Evolutionary conservation across 2,797 vertebrate genomes (phyloP), one percentile per base, ranked within the genome.

Genomic region (Smutsia gigantea): DNA sequence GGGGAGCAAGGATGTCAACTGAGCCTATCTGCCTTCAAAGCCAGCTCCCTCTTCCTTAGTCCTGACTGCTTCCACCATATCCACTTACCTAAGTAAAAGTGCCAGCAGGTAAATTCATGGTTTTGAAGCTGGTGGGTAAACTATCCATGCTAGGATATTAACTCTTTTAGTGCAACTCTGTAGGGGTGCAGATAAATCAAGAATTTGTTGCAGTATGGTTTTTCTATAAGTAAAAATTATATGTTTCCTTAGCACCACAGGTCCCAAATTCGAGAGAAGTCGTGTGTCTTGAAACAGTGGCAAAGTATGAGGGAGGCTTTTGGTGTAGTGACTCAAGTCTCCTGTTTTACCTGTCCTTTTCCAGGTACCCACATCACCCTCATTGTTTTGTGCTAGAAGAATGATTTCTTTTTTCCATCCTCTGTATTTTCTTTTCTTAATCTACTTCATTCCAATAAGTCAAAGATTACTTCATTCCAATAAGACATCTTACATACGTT

Each of bases 41-140:
- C 3, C 37, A 14, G 19, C 74, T 82, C 31, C 25, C 37, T 42
- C 25, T 86, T 8, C n/a, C 21, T 64, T 46, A 10, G 55, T 81
- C 13, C 42, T 68, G 18, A 11, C 29, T 90, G 55, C 14, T 87
- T 92, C 64, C 9, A 75, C 42, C 81, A 81, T 85, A 64, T 39
- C 25, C 17, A 78, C 2, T 83, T 96, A 46, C 77, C 19, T 75
- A 88, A 59, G 42, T 23, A 68, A 59, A 75, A 23, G 9, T 71
- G 46, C 55, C 66, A 5, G 64, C 93, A 18, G 25, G 31, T 39
- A 46, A 85, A 46, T n/a, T 53, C 42, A 34, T 84, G 25, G 9
- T 63, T 77, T 82, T n/a, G 53, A 93, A 96, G 13, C 31, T 83
- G 6, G 19, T 89, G 21, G 31, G n/a, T 92, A 71, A 86, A 92